Percentiles rank a stretch among this genome's conserved stretches.
Evolutionary conservation across 2,888 invertebrate genomes (phyloP).

Genomic region (Chromoteleia sp.): DNA sequence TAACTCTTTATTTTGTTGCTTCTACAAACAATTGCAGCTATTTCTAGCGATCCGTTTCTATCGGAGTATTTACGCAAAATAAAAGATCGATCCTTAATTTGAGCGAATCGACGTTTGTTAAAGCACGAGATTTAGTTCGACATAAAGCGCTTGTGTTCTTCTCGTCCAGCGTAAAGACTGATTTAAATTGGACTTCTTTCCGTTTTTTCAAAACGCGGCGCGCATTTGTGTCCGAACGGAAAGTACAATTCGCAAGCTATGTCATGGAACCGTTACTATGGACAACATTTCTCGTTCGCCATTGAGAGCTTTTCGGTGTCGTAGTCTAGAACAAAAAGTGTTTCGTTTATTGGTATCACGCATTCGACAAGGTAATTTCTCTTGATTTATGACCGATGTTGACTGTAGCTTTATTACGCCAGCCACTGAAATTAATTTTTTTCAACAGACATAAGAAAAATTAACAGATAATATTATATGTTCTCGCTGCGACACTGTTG

Average conservation of each 20-base stretch:
- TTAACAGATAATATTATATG: constrained; percentile 29
- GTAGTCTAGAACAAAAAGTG: constrained; percentile 69
- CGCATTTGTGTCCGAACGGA: constrained; percentile 50
- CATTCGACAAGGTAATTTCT: constrained; percentile 71
- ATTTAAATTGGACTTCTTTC: constrained; percentile 65
- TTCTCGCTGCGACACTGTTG: neutral
- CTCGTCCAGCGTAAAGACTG: constrained; percentile 50
- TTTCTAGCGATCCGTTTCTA: neutral
- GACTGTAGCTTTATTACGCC: constrained; percentile 66
- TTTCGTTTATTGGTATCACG: constrained; percentile 70
- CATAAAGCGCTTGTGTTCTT: constrained; percentile 38
- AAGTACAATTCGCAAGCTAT: constrained; percentile 50
- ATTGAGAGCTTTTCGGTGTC: constrained; percentile 72
- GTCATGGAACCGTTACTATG: constrained; percentile 59
- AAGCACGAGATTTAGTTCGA: constrained; percentile 50
- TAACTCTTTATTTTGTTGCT: too few relatives aligned
- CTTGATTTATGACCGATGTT: constrained; percentile 67
- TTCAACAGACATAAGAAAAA: constrained; percentile 43
- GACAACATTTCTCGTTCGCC: constrained; percentile 68
- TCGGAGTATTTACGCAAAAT: constrained; percentile 29
- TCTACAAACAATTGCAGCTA: neutral
- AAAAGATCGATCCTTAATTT: constrained; percentile 55
- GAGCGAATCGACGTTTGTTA: constrained; percentile 50
- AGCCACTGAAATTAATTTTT: constrained; percentile 69
- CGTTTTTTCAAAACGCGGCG: constrained; percentile 51